Evolutionary conservation across 2,113 vertebrate species (phyloP).

Genomic region (Prietella phreatophila): DNA sequence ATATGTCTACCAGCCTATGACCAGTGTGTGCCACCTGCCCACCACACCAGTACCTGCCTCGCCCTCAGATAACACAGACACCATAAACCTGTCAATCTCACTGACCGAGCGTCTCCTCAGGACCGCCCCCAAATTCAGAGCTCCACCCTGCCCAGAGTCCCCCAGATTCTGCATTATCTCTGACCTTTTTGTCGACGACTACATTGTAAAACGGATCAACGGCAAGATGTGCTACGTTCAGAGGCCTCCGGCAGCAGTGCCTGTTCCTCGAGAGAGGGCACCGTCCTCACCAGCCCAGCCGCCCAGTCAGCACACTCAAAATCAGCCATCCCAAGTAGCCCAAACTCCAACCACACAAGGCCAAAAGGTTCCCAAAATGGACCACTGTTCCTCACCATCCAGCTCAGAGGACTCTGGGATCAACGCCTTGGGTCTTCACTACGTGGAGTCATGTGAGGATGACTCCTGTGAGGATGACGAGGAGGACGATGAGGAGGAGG

Average conservation of each 20-base stretch:
- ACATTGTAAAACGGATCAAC: slow-evolving; percentile 85
- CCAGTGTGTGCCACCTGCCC: slow-evolving; percentile 83
- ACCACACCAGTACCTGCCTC: slow-evolving; percentile 78
- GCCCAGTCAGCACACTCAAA: slow-evolving; percentile 44
- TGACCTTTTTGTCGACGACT: slow-evolving; percentile 86
- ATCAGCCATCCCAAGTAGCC: slow-evolving; percentile 36
- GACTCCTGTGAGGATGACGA: slow-evolving; percentile 82
- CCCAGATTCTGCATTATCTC: slow-evolving; percentile 83
- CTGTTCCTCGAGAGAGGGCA: slow-evolving; percentile 26
- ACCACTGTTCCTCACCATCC: slow-evolving; percentile 84
- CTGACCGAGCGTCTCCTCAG: slow-evolving; percentile 82
- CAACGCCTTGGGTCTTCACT: slow-evolving; percentile 82
- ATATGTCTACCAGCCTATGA: slow-evolving; percentile 90
- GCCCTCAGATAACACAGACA: slow-evolving; percentile 72
- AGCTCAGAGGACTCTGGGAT: slow-evolving; percentile 89
- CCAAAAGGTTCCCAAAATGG: slow-evolving; percentile 73
- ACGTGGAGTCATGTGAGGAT: slow-evolving; percentile 83
- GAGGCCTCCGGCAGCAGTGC: slow-evolving; percentile 69
- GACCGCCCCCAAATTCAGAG: slow-evolving; percentile 77
- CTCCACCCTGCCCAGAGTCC: slow-evolving; percentile 77
- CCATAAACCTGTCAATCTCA: slow-evolving; percentile 80
- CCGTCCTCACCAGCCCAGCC: slow-evolving; percentile 29
- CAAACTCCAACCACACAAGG: slow-evolving; percentile 21
- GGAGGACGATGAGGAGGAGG: slow-evolving; percentile 68
- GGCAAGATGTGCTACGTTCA: slow-evolving; percentile 92